Evolutionary conservation across 2,888 invertebrate genomes (phyloP).

Genomic region (Eueremaeus valkanovi): DNA sequence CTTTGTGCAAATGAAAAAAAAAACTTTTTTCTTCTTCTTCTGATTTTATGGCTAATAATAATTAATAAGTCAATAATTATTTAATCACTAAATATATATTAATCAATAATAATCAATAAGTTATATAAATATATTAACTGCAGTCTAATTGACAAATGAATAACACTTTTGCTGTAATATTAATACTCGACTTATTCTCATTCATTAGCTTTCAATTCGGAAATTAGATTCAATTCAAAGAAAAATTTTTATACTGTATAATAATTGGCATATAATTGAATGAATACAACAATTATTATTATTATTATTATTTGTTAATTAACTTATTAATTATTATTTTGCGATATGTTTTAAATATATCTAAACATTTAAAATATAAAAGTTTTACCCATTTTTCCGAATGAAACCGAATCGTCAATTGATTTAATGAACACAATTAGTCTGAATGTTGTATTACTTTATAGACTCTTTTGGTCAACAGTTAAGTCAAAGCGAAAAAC

Average conservation of each 20-base stretch:
- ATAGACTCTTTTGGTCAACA: background rate
- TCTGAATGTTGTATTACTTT: background rate
- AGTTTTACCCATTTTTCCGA: background rate
- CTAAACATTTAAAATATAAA: background rate
- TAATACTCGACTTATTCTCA: background rate
- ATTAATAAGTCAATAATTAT: background rate
- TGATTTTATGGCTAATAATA: background rate
- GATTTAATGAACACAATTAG: background rate
- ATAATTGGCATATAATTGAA: background rate
- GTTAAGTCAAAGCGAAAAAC: background rate
- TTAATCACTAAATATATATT: background rate
- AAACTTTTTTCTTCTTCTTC: background rate
- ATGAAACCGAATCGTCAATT: background rate
- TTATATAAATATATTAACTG: background rate
- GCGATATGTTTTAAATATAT: slow-evolving; percentile 20
- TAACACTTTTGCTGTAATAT: slow-evolving; percentile 5
- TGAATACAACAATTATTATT: background rate
- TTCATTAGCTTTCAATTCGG: background rate
- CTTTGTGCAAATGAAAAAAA: background rate
- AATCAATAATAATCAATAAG: background rate
- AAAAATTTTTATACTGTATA: background rate
- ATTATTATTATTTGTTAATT: background rate
- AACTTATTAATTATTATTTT: background rate
- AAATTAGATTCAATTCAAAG: background rate
- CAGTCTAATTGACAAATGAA: background rate